Base-by-base conservation (phyloP, 2,888 invertebrate genomes). In the Cyclophora albipunctata region DNA sequence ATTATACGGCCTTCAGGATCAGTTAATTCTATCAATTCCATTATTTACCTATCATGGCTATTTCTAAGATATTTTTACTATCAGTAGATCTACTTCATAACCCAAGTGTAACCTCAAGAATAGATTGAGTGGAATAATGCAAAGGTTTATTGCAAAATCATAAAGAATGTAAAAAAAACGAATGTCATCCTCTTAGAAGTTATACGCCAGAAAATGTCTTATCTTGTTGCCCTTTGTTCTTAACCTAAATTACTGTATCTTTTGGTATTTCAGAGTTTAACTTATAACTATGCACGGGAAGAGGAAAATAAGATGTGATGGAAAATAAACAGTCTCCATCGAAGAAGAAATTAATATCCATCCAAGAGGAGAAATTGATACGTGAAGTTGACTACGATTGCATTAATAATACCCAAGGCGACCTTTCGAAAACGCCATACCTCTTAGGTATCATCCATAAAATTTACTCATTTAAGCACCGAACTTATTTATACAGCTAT, bases 261-360 rank as follows among this genome's bases (percentile, higher is more conserved):
- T 58, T 60, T 59, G 55, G 56, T 63, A 60, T 63, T 66, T 55
- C 52, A 60, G 5, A 55, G 63, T 62, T 37, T 5, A 67, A 66
- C 64, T 64, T 58, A 59, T 70, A 85, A 81, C 69, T 85, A 85
- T 87, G 84, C 77, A 78, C 66, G 75, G 74, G 59, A 81, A 72
- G 73, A 82, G 71, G 66, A 82, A 75, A 84, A 76, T 81, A 80
- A 78, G 76, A 83, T 85, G 87, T 86, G 74, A 88, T 88, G 87
- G 87, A 86, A 84, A 79, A 79, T 85, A 85, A 84, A 72, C 74
- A 78, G 71, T 67, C 69, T 69, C 75, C 79, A 75, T 83, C 81
- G 55, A 80, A 81, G 67, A 83, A 78, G 64, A 81, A 81, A 66
- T 71, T 78, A 67, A 66, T 78, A 69, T 73, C 78, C 71, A 80